A percentile compares a stretch with the other conserved stretches of the same genome.
phyloP scores from a whole-genome alignment of 2,797 vertebrate genomes.

The Coilia nasus region DNA sequence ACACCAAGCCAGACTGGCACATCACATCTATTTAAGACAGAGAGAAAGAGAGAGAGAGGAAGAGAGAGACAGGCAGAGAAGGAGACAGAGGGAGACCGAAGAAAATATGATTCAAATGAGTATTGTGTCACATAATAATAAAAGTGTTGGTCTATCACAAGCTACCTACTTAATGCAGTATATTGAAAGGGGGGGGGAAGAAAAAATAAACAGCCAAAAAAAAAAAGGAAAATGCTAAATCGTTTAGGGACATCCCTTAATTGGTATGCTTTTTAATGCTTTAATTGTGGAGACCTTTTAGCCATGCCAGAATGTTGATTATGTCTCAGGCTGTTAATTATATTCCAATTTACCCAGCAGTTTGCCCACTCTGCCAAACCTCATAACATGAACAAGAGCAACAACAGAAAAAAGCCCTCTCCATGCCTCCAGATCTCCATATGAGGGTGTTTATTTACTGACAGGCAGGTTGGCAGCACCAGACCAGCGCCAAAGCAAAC shows the following conservation, averaged over 20 bases:
- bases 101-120: background rate
- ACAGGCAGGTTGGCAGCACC: constrained; percentile 31
- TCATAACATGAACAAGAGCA: background rate
- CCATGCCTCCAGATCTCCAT: constrained; percentile 31
- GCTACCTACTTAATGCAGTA: constrained; percentile 14
- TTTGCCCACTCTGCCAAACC: constrained; percentile 32
- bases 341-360: constrained; percentile 25
- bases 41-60: background rate
- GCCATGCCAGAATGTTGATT: constrained; percentile 33
- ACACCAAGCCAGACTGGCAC: constrained; percentile 27
- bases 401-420: background rate
- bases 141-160: background rate
- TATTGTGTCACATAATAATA: constrained; percentile 1
- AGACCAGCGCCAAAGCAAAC: constrained; percentile 17
- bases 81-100: background rate
- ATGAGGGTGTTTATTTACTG: constrained; percentile 39
- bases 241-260: constrained; percentile 18
- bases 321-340: constrained; percentile 38
- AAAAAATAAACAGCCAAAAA: background rate
- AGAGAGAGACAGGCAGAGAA: background rate
- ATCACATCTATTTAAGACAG: constrained; percentile 12
- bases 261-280: background rate
- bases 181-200: background rate
- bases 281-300: constrained; percentile 19
- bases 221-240: background rate